Percentiles rank a stretch among this genome's conserved stretches.
These are phyloP conservation scores for Belonocnema kinseyi DNA, from an alignment of 1,140 invertebrate species.

Conservation along the genomic window DNA sequence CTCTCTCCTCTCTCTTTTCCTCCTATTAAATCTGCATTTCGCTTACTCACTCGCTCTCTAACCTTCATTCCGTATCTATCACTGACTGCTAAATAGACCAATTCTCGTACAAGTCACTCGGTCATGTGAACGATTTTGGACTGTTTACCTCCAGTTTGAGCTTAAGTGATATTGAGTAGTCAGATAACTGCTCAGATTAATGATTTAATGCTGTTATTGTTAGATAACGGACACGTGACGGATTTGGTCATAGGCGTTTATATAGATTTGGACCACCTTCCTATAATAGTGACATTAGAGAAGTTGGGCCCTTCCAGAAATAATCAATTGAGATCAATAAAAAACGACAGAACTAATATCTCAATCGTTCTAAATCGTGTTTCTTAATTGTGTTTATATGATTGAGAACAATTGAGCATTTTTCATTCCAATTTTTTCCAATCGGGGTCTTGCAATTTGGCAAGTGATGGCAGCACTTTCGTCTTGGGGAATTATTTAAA, in stretches of 20 bases:
- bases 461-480: too few relatives aligned
- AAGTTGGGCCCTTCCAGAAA: too few relatives aligned
- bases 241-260: neutral
- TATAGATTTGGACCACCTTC: too few relatives aligned
- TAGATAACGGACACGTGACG: neutral
- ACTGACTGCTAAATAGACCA: constrained; percentile 49
- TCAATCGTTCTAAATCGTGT: too few relatives aligned
- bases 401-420: too few relatives aligned
- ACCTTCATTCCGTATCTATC: constrained; percentile 53
- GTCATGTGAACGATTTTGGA: constrained; percentile 43
- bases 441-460: too few relatives aligned
- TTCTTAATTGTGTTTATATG: too few relatives aligned
- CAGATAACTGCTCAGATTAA: neutral
- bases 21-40: neutral
- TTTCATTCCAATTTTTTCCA: too few relatives aligned
- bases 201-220: neutral
- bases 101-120: constrained; percentile 43
- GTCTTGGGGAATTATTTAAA: too few relatives aligned
- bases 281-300: too few relatives aligned
- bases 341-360: too few relatives aligned
- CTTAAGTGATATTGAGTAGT: constrained; percentile 37
- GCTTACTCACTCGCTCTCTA: constrained; percentile 41
- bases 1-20: constrained; percentile 43
- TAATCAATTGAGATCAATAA: too few relatives aligned
- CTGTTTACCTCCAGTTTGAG: constrained; percentile 35